Conservation (phyloP, 2,888 invertebrate species). For the Mimumesa dahlbomi region DNA sequence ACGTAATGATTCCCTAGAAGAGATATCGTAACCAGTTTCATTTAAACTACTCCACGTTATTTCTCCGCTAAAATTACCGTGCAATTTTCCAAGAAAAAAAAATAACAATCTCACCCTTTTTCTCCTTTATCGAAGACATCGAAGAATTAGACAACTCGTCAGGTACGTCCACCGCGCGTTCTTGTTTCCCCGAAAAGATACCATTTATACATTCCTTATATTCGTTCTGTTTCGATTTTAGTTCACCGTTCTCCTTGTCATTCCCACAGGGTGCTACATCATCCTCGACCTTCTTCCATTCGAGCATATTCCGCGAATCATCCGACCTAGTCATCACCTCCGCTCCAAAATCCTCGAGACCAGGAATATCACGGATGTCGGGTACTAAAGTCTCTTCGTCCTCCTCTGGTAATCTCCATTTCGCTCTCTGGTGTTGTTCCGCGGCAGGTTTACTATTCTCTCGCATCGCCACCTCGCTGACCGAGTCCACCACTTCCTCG, state of each 20-base stretch:
- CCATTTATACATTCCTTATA: slow-evolving; percentile 23
- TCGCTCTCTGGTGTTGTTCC: slow-evolving; percentile 62
- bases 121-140: slow-evolving; percentile 34
- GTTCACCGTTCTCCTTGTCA: not conserved
- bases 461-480: slow-evolving; percentile 45
- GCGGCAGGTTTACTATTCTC: slow-evolving; percentile 32
- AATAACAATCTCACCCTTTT: slow-evolving; percentile 52
- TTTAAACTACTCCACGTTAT: too few species aligned
- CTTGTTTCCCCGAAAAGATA: slow-evolving; percentile 63
- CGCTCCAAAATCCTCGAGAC: slow-evolving; percentile 33
- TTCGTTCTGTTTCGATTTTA: slow-evolving; percentile 13
- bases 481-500: slow-evolving; percentile 66
- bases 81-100: slow-evolving; percentile 1
- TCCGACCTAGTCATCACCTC: not conserved
- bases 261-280: slow-evolving; percentile 14
- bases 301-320: slow-evolving; percentile 16
- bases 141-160: slow-evolving; percentile 54
- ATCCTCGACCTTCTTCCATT: slow-evolving; percentile 40
- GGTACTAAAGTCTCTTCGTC: slow-evolving; percentile 67
- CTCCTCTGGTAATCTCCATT: slow-evolving; percentile 71
- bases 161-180: slow-evolving; percentile 71
- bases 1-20: too few species aligned
- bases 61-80: too few species aligned
- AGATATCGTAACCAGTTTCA: too few species aligned
- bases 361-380: slow-evolving; percentile 52